Evolutionary conservation across 37 sponge, comb jelly and placozoan genomes (phyloP).

Genomic region (Cliona cf. orientalis): DNA sequence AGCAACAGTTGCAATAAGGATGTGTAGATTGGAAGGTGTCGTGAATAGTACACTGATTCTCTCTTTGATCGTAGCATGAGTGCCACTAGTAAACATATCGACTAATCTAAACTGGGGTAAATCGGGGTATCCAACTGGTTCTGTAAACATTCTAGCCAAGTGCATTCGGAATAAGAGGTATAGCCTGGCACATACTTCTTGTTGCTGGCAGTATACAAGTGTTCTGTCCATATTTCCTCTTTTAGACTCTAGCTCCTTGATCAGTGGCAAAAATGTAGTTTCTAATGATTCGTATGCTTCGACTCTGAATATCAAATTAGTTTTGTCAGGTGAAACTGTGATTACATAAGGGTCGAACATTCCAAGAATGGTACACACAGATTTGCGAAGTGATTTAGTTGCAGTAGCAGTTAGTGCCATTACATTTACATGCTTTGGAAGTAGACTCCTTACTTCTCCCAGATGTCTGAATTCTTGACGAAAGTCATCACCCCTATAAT

Average conservation of each 20-base stretch:
- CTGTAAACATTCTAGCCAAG: background rate
- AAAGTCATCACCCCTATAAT: slow-evolving; percentile 6
- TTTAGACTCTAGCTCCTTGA: background rate
- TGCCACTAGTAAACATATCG: slow-evolving; percentile 36
- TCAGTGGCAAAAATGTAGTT: background rate
- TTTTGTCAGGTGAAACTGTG: slow-evolving; percentile 8
- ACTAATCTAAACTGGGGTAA: background rate
- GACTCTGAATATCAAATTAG: background rate
- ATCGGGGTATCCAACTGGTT: background rate
- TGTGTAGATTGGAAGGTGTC: background rate
- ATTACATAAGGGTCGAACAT: background rate
- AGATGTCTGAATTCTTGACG: background rate
- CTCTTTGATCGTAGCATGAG: slow-evolving; percentile 23
- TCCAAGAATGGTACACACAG: background rate
- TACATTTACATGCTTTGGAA: background rate
- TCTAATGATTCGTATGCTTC: background rate
- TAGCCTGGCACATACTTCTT: background rate
- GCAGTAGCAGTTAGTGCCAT: slow-evolving; percentile 9
- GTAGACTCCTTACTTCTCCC: background rate
- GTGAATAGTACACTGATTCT: background rate
- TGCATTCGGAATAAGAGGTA: background rate
- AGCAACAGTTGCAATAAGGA: slow-evolving; percentile 40
- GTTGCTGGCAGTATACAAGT: background rate
- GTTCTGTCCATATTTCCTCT: background rate
- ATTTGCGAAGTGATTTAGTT: background rate